Evolutionary conservation across 2,888 invertebrate species (phyloP).

Genomic region (Luperina nickerlii): DNA sequence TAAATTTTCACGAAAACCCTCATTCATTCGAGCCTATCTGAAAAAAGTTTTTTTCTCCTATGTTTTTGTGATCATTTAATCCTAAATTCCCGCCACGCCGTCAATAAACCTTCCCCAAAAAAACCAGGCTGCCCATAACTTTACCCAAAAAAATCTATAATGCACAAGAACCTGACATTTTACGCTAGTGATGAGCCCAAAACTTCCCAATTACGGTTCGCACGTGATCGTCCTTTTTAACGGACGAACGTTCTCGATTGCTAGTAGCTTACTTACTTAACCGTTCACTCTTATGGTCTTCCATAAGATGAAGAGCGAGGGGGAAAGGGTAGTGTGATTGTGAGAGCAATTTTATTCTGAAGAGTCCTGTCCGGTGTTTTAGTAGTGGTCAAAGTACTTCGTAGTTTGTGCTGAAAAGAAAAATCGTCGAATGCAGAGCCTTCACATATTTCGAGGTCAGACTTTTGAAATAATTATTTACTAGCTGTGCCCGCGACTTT

Average conservation of each 20-base stretch:
- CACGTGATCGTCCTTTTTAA: constrained; percentile 49
- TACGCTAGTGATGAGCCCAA: constrained; percentile 1
- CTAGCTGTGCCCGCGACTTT: too few relatives aligned
- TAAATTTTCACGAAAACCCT: too few relatives aligned
- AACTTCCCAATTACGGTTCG: constrained; percentile 48
- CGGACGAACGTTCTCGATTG: constrained; percentile 29
- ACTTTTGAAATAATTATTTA: background rate
- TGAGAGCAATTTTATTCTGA: constrained; percentile 38
- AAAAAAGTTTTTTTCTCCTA: background rate
- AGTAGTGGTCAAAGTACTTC: background rate
- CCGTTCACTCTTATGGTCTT: constrained; percentile 2
- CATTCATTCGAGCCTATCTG: background rate
- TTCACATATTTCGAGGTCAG: background rate
- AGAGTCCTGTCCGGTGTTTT: constrained; percentile 2
- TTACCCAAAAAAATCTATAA: background rate
- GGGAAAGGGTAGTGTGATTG: background rate
- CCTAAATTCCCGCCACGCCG: background rate
- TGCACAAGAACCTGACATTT: constrained; percentile 28
- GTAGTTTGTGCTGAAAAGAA: background rate
- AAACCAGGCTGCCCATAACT: background rate
- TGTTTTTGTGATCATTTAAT: background rate
- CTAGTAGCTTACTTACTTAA: constrained; percentile 11
- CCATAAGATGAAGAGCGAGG: too few relatives aligned
- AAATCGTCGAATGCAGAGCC: background rate
- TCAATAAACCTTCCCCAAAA: background rate